Base-by-base conservation (phyloP, 2,797 vertebrate species). In the Sebastes kiyomatsui region DNA sequence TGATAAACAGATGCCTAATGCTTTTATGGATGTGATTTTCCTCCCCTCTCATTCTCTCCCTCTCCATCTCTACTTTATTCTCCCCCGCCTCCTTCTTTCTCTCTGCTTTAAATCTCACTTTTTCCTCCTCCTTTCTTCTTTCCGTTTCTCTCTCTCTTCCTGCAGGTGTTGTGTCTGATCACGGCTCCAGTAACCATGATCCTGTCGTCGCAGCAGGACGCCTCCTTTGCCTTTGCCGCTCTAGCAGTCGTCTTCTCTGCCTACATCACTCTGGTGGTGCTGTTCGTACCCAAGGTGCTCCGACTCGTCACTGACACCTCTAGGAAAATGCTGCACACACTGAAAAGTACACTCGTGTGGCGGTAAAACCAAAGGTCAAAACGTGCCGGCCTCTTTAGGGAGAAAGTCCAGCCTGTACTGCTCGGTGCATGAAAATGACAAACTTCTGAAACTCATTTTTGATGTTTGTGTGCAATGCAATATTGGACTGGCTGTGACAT, bases 151-250 rank as follows among this genome's bases (percentile, higher is more conserved):
- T 87, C 67, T 80, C 16, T 85, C 69, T 67, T 54, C 66, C 66
- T 81, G 72, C 90, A 99, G 98, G 97, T 98, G 59, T 84, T 99
- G 76, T 99, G 98, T 86, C 97, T 99, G 93, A 99, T 99, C 94
- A 99, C 98, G 0, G 98, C 98, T 9, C 98, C 98, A 0, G 98
- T 99, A 83, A 98, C 98, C 79, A 98, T 99, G 98, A 98, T 99
- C 91, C 96, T 99, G 56, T 97, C 96, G n/a, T 98, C 97, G 3
- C 98, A 99, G 90, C 98, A 99, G 93, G 98, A 99, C 0, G 98
- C 98, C 0, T 97, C 97, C 79, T 99, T 99, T 0, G 98, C 97
- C 73, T 99, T 99, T 0, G 97, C 98, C 10, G 96, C 98, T 0
- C 93, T 99, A 1, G 98, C 98, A 33, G 95, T 98, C 1, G 97